These are phyloP conservation scores for Nasua narica DNA, from an alignment of 2,797 vertebrate genomes.

Conservation along the genomic window DNA sequence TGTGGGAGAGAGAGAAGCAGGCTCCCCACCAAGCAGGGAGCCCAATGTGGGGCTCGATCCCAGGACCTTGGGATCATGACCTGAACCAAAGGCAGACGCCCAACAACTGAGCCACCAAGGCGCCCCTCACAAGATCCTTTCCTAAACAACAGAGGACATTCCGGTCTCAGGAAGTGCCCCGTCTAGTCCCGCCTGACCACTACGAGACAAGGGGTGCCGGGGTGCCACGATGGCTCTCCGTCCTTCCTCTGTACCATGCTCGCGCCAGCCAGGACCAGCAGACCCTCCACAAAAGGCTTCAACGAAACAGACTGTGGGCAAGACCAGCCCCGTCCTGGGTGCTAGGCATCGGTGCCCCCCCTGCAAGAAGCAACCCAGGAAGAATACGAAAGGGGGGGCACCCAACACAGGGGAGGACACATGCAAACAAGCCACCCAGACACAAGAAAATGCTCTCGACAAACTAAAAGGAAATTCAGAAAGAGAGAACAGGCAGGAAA, in stretches of 20 bases:
- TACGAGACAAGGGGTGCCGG: accelerated
- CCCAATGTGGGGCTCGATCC: no score
- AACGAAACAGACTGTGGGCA: neutral
- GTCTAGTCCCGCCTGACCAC: neutral
- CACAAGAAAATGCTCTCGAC: neutral
- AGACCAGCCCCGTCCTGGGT: neutral
- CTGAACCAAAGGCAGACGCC: no score
- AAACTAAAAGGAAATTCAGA: neutral
- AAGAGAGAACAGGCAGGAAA: no score
- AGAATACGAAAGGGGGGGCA: neutral
- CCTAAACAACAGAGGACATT: neutral
- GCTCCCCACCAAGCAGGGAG: no score
- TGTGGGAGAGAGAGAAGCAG: no score
- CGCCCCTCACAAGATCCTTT: neutral
- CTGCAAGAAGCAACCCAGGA: neutral
- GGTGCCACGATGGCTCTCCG: accelerated
- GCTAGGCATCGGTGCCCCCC: accelerated
- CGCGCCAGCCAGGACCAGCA: neutral
- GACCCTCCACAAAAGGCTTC: neutral
- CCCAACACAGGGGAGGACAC: neutral
- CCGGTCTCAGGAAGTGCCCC: neutral
- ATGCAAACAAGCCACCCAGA: neutral
- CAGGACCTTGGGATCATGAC: no score
- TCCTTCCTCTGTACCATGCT: neutral
- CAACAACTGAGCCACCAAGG: no score